These are phyloP conservation scores for Catocala sponsa DNA, from an alignment of 2,888 invertebrate genomes.

Conservation along the genomic window DNA sequence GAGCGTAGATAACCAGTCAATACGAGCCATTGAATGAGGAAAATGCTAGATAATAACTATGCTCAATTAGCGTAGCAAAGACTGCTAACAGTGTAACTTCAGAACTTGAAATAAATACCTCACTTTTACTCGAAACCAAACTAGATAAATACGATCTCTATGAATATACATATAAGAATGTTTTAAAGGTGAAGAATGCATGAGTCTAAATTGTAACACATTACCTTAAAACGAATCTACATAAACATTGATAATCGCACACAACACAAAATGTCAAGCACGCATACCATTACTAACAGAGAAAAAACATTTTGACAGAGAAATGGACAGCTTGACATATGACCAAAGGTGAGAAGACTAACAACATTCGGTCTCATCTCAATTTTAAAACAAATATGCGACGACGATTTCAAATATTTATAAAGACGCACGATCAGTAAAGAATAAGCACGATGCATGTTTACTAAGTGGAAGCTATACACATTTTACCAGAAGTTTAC, in stretches of 20 bases:
- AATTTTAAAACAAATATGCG: constrained; percentile 31
- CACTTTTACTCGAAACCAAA: too few species aligned
- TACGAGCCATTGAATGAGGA: background rate
- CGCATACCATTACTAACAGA: constrained; percentile 59
- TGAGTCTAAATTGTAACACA: constrained; percentile 19
- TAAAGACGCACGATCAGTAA: constrained; percentile 13
- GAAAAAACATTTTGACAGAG: constrained; percentile 76
- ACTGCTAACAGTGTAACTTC: too few species aligned
- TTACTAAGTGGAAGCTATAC: constrained; percentile 36
- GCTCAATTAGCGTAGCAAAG: too few species aligned
- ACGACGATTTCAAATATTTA: constrained; percentile 27
- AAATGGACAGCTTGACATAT: constrained; percentile 73
- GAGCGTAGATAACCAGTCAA: constrained; percentile 15
- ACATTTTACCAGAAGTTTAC: constrained; percentile 37
- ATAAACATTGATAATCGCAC: constrained; percentile 29
- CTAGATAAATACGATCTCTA: too few species aligned
- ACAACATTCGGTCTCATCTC: constrained; percentile 35
- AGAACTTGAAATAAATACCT: too few species aligned
- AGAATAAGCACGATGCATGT: constrained; percentile 71
- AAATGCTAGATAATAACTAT: too few species aligned
- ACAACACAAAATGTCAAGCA: constrained; percentile 40
- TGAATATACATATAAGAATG: background rate
- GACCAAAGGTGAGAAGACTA: constrained; percentile 71
- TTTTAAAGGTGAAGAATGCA: constrained; percentile 29
- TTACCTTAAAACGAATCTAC: constrained; percentile 14